phyloP scores from a whole-genome alignment of 2,888 invertebrate genomes.

The Archips crataeganus region DNA sequence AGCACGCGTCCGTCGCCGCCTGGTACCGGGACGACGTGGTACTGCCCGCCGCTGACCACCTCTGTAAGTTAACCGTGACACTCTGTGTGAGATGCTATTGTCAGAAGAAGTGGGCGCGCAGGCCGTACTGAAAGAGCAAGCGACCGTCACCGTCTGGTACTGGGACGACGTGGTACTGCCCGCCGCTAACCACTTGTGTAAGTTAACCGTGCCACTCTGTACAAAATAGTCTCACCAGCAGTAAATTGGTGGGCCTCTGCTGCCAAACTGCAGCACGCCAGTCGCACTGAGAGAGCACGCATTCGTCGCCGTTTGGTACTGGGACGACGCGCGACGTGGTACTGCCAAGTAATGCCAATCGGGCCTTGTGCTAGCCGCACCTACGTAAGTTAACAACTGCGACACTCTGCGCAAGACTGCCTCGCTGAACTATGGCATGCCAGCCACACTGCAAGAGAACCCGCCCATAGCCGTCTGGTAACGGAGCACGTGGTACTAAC shows the following conservation, averaged over 20 bases:
- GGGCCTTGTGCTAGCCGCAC: no score
- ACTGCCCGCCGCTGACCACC: no score
- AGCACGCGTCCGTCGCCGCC: slow-evolving; percentile 89
- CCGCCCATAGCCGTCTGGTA: slow-evolving; percentile 85
- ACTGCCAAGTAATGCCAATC: no score
- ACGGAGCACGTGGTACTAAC: no score
- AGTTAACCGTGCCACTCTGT: slow-evolving; percentile 45
- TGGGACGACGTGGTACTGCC: no score
- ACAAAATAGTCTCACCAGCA: no score
- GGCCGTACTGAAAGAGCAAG: slow-evolving; percentile 88
- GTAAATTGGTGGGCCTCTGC: no score
- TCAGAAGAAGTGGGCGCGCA: slow-evolving; percentile 73
- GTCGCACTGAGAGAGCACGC: slow-evolving; percentile 89
- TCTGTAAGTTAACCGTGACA: slow-evolving; percentile 45
- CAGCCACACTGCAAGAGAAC: slow-evolving; percentile 88
- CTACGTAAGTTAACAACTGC: slow-evolving; percentile 45
- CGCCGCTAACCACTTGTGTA: neutral
- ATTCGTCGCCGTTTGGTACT: slow-evolving; percentile 81
- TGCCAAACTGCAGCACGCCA: slow-evolving; percentile 78
- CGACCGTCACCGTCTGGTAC: slow-evolving; percentile 84
- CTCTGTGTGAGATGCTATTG: no score
- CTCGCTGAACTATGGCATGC: slow-evolving; percentile 56
- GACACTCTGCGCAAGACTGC: no score
- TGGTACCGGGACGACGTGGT: no score
- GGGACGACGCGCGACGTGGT: no score